Conservation (phyloP, 2,797 vertebrate species). For the Carapus acus region DNA sequence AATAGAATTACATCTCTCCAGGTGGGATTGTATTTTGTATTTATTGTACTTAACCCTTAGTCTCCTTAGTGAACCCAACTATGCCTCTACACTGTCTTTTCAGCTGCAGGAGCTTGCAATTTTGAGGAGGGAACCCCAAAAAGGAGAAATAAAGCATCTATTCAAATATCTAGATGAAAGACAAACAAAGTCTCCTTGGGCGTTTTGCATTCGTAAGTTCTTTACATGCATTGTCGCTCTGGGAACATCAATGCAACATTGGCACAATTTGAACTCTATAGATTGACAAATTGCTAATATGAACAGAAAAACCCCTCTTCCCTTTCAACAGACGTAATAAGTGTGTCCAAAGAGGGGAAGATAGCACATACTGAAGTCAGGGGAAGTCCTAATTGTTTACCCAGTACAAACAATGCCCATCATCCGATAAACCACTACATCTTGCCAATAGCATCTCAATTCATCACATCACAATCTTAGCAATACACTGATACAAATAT, state of each 20-base stretch:
- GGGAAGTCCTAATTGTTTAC: conserved; percentile 67
- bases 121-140: too few relatives aligned
- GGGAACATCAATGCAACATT: conserved; percentile 58
- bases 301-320: conserved; percentile 39
- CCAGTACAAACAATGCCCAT: conserved; percentile 56
- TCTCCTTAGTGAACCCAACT: too few relatives aligned
- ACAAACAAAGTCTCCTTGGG: conserved; percentile 26
- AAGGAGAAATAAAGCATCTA: too few relatives aligned
- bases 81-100: too few relatives aligned
- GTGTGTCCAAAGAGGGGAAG: conserved; percentile 12
- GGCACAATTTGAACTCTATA: conserved; percentile 60
- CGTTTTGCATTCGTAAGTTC: conserved; percentile 35
- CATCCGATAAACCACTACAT: conserved; percentile 55
- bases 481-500: too few relatives aligned
- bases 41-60: too few relatives aligned
- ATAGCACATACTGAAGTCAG: conserved; percentile 50
- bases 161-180: too few relatives aligned
- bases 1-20: too few relatives aligned
- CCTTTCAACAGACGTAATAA: conserved; percentile 30
- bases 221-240: conserved; percentile 56
- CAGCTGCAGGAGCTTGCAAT: too few relatives aligned
- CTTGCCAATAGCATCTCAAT: conserved; percentile 63
- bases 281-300: conserved; percentile 60
- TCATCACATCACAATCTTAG: too few relatives aligned
- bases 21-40: too few relatives aligned